phyloP scores from a whole-genome alignment of 2,797 vertebrate genomes.

The Luscinia luscinia region DNA sequence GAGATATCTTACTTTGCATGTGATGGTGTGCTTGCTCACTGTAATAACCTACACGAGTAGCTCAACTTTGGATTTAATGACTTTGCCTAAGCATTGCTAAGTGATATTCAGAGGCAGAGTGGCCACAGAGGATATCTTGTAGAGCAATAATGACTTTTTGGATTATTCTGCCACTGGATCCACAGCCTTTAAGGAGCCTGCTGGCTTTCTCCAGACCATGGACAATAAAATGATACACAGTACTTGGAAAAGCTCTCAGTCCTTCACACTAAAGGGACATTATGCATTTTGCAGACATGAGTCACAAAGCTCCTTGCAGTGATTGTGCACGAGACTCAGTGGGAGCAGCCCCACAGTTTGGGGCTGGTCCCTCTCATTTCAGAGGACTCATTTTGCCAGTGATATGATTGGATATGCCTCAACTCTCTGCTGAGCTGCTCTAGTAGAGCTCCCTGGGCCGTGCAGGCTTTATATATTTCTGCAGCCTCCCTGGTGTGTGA shows the following conservation, averaged over 20 bases:
- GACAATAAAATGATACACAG: background rate
- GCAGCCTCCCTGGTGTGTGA: conserved; percentile 1
- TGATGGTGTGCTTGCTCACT: background rate
- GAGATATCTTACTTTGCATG: background rate
- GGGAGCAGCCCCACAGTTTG: background rate
- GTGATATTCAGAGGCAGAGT: background rate
- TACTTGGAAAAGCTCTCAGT: background rate
- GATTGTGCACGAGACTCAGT: background rate
- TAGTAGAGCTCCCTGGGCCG: background rate
- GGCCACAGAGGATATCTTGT: background rate
- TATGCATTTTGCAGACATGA: background rate
- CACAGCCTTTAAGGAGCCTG: background rate
- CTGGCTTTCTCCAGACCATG: background rate
- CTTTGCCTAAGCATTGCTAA: background rate
- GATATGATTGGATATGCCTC: background rate
- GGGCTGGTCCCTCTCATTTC: background rate
- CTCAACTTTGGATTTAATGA: background rate
- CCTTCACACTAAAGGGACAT: background rate
- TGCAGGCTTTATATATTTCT: background rate
- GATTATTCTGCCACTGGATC: background rate
- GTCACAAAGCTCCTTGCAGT: background rate
- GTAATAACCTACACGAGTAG: accelerated
- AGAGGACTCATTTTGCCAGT: background rate
- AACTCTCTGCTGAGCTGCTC: background rate
- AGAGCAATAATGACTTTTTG: background rate